A percentile compares a stretch with the other conserved stretches of the same genome.
Evolutionary conservation across 1,140 invertebrate genomes (phyloP).

Genomic region (Drosophila nikananu): DNA sequence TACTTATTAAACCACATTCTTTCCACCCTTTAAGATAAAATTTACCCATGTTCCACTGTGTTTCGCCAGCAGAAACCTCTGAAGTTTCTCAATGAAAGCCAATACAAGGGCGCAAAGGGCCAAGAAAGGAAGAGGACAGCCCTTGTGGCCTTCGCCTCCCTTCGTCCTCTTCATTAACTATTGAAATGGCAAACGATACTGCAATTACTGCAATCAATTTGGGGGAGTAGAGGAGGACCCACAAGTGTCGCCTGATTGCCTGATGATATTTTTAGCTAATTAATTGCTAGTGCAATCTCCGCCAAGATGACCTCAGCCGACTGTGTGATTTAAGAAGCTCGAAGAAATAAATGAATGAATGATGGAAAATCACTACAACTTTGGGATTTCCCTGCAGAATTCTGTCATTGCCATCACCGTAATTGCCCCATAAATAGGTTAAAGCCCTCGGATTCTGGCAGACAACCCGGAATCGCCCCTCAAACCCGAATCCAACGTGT

Average conservation of each 20-base stretch:
- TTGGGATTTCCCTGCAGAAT: constrained; percentile 25
- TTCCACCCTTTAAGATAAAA: too few relatives aligned
- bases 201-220: constrained; percentile 45
- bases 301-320: constrained; percentile 13
- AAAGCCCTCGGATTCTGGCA: constrained; percentile 27
- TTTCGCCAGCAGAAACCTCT: constrained; percentile 49
- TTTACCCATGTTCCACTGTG: background rate
- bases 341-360: constrained; percentile 2
- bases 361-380: constrained; percentile 11
- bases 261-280: constrained; percentile 53
- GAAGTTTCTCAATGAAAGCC: constrained; percentile 7
- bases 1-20: background rate
- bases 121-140: background rate
- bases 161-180: constrained; percentile 5
- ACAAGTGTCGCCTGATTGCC: constrained; percentile 57
- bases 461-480: constrained; percentile 32
- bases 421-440: constrained; percentile 57
- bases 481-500: constrained; percentile 60
- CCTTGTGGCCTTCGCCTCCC: background rate
- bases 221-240: constrained; percentile 13
- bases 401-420: constrained; percentile 30
- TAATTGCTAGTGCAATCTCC: constrained; percentile 33
- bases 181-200: constrained; percentile 17
- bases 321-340: constrained; percentile 6
- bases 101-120: background rate